Percentiles rank a stretch among this genome's conserved stretches.
Conservation (phyloP, 2,888 invertebrate genomes). For the Epiblema foenella region DNA sequence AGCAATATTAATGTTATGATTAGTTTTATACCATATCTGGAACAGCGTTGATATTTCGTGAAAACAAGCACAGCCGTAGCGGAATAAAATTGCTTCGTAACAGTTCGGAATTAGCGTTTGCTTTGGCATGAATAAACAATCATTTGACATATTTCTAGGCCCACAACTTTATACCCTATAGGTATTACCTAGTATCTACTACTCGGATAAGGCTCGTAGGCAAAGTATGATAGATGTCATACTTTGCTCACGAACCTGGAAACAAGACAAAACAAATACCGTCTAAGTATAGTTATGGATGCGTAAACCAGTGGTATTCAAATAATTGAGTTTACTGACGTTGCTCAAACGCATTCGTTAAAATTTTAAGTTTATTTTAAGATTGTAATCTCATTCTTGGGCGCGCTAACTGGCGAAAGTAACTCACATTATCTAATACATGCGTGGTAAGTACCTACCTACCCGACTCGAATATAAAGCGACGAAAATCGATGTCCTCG, state of each 20-base stretch:
- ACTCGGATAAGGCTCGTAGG: no score
- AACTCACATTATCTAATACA: slow-evolving; percentile 48
- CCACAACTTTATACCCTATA: not conserved
- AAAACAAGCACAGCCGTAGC: slow-evolving; percentile 18
- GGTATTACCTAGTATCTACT: not conserved
- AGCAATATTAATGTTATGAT: not conserved
- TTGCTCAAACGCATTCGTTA: slow-evolving; percentile 60
- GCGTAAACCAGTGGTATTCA: slow-evolving; percentile 17
- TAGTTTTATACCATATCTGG: not conserved
- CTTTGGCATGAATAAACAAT: slow-evolving; percentile 43
- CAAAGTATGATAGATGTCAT: not conserved
- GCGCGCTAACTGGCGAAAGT: slow-evolving; percentile 69
- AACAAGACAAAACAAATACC: slow-evolving; percentile 30
- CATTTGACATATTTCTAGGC: slow-evolving; percentile 36
- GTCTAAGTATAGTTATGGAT: not conserved
- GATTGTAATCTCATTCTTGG: slow-evolving; percentile 73
- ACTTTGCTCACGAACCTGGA: slow-evolving; percentile 1
- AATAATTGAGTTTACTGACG: slow-evolving; percentile 43
- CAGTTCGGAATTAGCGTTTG: slow-evolving; percentile 35
- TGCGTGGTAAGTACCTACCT: slow-evolving; percentile 32
- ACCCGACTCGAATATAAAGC: slow-evolving; percentile 39
- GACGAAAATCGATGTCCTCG: slow-evolving; percentile 51
- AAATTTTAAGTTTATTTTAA: slow-evolving; percentile 75
- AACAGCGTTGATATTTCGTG: slow-evolving; percentile 16
- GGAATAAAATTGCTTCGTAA: slow-evolving; percentile 30